Evolutionary conservation across 2,113 vertebrate genomes (phyloP).

Genomic region (Barbus barbus): DNA sequence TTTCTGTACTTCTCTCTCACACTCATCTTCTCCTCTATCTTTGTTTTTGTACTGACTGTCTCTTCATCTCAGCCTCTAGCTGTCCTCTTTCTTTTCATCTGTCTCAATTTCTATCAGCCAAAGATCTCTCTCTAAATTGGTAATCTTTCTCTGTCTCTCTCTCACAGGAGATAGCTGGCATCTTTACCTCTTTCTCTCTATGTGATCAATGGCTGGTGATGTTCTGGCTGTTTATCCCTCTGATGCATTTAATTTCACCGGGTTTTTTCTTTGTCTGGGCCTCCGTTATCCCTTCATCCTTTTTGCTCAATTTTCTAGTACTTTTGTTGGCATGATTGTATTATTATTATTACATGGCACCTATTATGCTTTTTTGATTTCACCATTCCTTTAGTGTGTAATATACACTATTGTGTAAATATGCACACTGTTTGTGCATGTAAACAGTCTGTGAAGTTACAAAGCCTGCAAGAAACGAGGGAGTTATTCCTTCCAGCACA

Average conservation of each 20-base stretch:
- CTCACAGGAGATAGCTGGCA: constrained; percentile 6
- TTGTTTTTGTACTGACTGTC: background rate
- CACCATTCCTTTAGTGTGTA: background rate
- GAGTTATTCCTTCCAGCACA: background rate
- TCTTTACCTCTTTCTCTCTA: background rate
- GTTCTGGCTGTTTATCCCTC: background rate
- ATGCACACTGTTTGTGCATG: background rate
- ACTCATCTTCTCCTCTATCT: constrained; percentile 12
- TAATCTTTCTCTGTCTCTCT: constrained; percentile 7
- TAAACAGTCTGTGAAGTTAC: background rate
- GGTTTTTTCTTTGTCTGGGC: background rate
- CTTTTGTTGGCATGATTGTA: background rate
- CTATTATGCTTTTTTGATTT: background rate
- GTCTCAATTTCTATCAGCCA: constrained; percentile 10
- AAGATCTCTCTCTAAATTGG: constrained; percentile 9
- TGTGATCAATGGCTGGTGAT: background rate
- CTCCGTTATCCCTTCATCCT: background rate
- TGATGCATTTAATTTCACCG: background rate
- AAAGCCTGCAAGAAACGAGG: background rate
- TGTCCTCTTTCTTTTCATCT: constrained; percentile 4
- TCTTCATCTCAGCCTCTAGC: background rate
- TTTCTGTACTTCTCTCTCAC: background rate
- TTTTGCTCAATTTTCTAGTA: background rate
- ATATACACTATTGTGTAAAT: background rate
- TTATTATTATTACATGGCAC: background rate